Percentiles rank a stretch among this genome's conserved stretches.
These are phyloP conservation scores for Drosophila formosana DNA, from an alignment of 2,888 invertebrate genomes.

Conservation along the genomic window DNA sequence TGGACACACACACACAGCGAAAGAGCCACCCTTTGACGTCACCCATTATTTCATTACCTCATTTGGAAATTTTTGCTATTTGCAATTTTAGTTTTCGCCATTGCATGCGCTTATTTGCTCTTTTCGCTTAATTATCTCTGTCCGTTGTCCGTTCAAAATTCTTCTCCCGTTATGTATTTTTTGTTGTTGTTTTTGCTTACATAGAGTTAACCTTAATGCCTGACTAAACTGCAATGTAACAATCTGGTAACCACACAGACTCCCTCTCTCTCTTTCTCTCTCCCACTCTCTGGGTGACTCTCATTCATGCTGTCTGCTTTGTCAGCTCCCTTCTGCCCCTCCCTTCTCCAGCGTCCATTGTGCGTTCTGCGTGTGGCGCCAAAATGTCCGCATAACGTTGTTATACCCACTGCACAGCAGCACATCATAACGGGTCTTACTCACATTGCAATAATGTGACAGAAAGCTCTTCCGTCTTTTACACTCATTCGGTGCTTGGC, in stretches of 20 bases:
- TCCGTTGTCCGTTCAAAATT: constrained; percentile 20
- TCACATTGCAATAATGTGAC: background rate
- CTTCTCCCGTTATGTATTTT: background rate
- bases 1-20: too few species aligned
- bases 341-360: background rate
- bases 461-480: background rate
- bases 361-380: constrained; percentile 33
- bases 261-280: background rate
- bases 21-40: too few species aligned
- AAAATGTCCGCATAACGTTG: constrained; percentile 50
- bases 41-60: constrained; percentile 49
- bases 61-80: constrained; percentile 36
- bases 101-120: constrained; percentile 22
- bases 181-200: constrained; percentile 7
- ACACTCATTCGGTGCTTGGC: background rate
- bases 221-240: constrained; percentile 24
- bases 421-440: background rate
- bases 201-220: constrained; percentile 33
- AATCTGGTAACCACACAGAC: constrained; percentile 11
- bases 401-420: constrained; percentile 20
- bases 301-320: background rate
- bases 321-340: background rate
- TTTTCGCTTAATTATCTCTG: constrained; percentile 54
- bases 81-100: constrained; percentile 41
- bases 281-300: background rate